Evolutionary conservation across 2,888 invertebrate species (phyloP), one percentile per base, ranked within the genome.

Genomic region (Andrena praecox): DNA sequence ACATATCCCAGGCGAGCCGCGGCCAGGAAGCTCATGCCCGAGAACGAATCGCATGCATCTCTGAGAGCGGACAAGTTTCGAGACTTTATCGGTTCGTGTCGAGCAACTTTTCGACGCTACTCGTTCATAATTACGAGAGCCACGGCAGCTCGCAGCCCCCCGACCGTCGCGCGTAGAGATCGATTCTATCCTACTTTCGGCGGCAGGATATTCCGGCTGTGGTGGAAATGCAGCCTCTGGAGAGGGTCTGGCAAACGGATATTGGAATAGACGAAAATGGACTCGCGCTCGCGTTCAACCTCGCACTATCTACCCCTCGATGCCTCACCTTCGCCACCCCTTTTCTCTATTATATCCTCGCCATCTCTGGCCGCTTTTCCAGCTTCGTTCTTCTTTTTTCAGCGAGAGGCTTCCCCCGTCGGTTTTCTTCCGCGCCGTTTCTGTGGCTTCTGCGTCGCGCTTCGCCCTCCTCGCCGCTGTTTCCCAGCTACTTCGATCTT

Each of bases 211-310:
- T 70, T 64, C 62, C 42, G 54, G 29, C 42, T 48, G 16, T 4
- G 16, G 4, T 27, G 35, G 48, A 20, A 59, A 31, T 60, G 64
- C 59, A 60, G 8, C 48, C 48, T 70, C 50, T 62, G 54, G 64
- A 67, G 35, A 67, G 52, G 12, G 24, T 56, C 82, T 79, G 48
- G 59, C 29, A 16, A 79, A 77, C 77, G 82, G 79, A 84, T 79
- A 84, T 82, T 84, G 79, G 82, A 80, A 77, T 59, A 70, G 67
- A 77, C 73, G 82, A 84, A 82, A 79, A 77, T 82, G 79, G 56
- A 75, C 75, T 48, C 66, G 33, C 62, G 31, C 42, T 54, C 77
- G 48, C 69, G 60, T 20, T 48, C 24, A 31, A 42, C 54, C 72
- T 29, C 71, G 35, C 69, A 24, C 27, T 29, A 5, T 16, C 31